Evolutionary conservation across 2,113 vertebrate genomes (phyloP).

Genomic region (Upupa epops): DNA sequence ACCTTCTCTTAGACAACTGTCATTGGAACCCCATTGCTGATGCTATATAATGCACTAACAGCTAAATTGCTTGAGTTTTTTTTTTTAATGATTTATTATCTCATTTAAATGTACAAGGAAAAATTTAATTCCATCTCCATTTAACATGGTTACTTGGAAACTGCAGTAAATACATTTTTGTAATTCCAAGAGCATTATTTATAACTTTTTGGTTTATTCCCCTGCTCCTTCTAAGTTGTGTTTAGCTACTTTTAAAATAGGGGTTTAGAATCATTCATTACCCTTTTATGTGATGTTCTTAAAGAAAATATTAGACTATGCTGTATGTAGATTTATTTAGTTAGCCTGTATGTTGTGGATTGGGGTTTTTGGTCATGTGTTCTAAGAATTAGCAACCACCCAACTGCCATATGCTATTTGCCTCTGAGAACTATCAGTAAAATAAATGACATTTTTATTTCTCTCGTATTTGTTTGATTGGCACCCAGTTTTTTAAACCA

Average conservation of each 20-base stretch:
- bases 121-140: neutral
- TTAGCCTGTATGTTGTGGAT: neutral
- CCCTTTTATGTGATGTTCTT: neutral
- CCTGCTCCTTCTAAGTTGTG: neutral
- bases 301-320: neutral
- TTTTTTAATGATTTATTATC: neutral
- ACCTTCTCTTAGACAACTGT: neutral
- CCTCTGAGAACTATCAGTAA: neutral
- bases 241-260: neutral
- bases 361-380: accelerated
- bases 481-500: neutral
- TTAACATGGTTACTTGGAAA: neutral
- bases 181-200: neutral
- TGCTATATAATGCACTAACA: neutral
- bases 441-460: neutral
- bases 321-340: neutral
- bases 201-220: neutral
- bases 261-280: neutral
- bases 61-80: accelerated
- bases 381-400: neutral
- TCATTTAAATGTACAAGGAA: neutral
- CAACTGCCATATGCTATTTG: neutral
- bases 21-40: neutral
- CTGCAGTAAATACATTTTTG: neutral
- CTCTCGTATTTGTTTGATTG: neutral